Conservation (phyloP, 2,797 vertebrate species). For the Ceryle rudis region DNA sequence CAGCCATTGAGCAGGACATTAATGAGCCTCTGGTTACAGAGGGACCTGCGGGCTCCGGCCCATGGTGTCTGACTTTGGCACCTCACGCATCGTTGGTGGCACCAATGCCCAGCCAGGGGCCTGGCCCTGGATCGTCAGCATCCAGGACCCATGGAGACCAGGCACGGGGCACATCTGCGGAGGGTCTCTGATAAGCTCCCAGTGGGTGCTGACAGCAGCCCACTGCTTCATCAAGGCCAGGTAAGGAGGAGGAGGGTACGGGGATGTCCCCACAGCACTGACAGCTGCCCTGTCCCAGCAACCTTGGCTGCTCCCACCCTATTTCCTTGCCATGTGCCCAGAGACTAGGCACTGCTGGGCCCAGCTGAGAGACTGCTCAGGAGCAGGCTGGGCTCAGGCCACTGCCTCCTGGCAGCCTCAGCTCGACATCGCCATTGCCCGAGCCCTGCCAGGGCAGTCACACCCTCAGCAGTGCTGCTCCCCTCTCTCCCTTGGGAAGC, state of each 20-base stretch:
- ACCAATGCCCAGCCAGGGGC: neutral
- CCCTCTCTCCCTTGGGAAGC: neutral
- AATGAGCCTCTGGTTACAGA: neutral
- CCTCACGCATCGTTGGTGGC: neutral
- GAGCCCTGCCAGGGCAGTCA: no score
- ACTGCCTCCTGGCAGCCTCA: no score
- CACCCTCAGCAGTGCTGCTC: no score
- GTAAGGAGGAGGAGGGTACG: no score
- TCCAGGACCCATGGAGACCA: neutral
- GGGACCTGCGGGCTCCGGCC: neutral
- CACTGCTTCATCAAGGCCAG: no score
- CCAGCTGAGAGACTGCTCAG: no score
- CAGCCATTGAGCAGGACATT: neutral
- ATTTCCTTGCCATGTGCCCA: neutral
- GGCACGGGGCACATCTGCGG: neutral
- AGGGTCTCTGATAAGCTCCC: no score
- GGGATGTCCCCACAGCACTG: no score
- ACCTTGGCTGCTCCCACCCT: neutral
- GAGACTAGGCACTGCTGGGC: no score
- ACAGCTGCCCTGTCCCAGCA: neutral
- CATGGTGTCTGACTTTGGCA: neutral
- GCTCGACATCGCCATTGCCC: no score
- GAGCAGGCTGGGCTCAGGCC: no score
- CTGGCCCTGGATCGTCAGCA: neutral
- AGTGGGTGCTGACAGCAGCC: no score